Evolutionary conservation across 2,888 invertebrate species (phyloP).

Genomic region (Nemoura dubitans): DNA sequence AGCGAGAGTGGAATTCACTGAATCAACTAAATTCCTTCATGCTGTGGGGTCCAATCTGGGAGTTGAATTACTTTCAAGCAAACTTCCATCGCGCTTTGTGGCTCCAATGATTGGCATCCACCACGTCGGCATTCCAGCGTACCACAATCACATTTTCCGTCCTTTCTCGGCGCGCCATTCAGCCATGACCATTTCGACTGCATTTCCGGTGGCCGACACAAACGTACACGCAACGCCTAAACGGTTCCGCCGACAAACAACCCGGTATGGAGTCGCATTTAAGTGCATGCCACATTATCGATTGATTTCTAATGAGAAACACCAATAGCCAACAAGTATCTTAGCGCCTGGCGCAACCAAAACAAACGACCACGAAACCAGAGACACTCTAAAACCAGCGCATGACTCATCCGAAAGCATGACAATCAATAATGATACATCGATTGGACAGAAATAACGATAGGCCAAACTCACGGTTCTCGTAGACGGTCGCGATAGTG

Average conservation of each 20-base stretch:
- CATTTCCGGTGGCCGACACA: background rate
- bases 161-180: background rate
- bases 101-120: no score
- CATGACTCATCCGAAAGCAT: background rate
- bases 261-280: slow-evolving; percentile 1
- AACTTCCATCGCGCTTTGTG: no score
- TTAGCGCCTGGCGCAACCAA: background rate
- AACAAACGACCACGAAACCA: background rate
- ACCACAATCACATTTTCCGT: background rate
- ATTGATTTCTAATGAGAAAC: background rate
- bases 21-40: no score
- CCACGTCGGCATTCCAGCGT: background rate
- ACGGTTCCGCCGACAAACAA: slow-evolving; percentile 15
- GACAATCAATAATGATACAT: background rate
- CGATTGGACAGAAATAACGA: background rate
- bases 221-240: background rate
- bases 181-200: background rate
- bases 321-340: slow-evolving; percentile 35
- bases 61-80: no score
- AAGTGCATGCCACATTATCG: background rate
- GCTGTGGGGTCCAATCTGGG: no score
- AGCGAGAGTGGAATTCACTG: no score
- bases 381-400: slow-evolving; percentile 9
- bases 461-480: slow-evolving; percentile 54
- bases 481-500: slow-evolving; percentile 57